Conservation (phyloP, 1,140 invertebrate genomes). For the Coboldia fuscipes region DNA sequence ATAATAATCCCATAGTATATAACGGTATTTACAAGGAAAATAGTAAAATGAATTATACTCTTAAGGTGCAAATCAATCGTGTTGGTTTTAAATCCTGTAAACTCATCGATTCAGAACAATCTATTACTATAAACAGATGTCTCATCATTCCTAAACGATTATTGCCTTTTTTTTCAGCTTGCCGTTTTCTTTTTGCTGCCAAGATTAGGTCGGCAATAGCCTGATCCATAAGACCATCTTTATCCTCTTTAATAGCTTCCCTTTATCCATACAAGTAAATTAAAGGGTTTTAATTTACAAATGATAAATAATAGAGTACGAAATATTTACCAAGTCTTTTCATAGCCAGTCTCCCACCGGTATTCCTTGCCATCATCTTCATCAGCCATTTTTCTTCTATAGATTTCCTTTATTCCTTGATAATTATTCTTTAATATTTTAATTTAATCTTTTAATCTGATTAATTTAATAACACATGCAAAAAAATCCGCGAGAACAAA, state of each 20-base stretch:
- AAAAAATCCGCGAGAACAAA: too few relatives aligned
- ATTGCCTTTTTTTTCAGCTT: conserved; percentile 44
- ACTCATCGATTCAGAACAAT: conserved; percentile 83
- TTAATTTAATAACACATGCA: too few relatives aligned
- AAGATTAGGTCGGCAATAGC: conserved; percentile 79
- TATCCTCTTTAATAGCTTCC: conserved; percentile 94
- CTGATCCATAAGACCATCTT: conserved; percentile 72
- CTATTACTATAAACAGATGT: conserved; percentile 77
- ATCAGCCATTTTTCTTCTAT: conserved; percentile 41
- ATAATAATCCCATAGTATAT: conserved; percentile 12
- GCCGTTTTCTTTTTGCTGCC: conserved; percentile 60
- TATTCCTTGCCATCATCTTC: conserved; percentile 83
- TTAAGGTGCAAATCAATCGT: conserved; percentile 68
- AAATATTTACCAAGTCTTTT: conserved; percentile 69
- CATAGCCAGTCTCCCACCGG: conserved; percentile 92
- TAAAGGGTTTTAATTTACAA: not conserved
- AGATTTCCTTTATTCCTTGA: too few relatives aligned
- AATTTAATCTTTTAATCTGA: too few relatives aligned
- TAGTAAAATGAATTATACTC: conserved; percentile 29
- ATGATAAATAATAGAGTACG: conserved; percentile 1
- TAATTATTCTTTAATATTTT: too few relatives aligned
- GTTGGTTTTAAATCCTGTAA: conserved; percentile 91
- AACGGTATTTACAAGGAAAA: too few relatives aligned
- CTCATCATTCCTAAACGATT: conserved; percentile 90
- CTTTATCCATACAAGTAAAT: conserved; percentile 24